phyloP scores from a whole-genome alignment of 2,888 invertebrate genomes.

The Serripes groenlandicus region DNA sequence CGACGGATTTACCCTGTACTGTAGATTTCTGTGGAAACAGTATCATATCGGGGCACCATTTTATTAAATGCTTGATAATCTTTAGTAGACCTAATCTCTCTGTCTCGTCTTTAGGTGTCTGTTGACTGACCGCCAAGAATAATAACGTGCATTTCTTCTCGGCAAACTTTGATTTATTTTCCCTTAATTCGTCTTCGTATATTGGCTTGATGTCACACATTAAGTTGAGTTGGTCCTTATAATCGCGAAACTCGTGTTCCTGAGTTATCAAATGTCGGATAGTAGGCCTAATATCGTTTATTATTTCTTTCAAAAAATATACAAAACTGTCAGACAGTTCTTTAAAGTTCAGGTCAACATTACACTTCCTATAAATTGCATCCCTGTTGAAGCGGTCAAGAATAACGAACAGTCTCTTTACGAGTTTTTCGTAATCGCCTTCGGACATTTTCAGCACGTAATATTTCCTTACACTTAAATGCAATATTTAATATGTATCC shows the following conservation, averaged over 20 bases:
- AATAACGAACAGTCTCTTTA: no score
- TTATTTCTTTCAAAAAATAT: neutral
- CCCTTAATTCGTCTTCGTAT: neutral
- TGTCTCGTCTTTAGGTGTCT: neutral
- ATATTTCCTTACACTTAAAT: no score
- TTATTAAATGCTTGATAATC: neutral
- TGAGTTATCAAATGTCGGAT: no score
- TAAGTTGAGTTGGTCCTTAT: neutral
- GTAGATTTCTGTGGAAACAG: neutral
- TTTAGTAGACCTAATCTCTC: neutral
- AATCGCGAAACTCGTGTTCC: neutral
- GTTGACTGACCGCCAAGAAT: neutral
- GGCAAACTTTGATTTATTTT: neutral
- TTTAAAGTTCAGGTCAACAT: neutral
- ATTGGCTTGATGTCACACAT: neutral
- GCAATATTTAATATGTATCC: no score
- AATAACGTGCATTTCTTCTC: neutral
- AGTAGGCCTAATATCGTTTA: no score
- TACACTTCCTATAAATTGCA: neutral
- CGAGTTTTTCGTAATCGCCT: no score
- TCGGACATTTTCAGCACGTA: no score
- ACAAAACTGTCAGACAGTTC: neutral
- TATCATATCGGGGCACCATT: neutral
- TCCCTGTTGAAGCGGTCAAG: neutral
- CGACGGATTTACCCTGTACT: no score